These are phyloP conservation scores for Aromia moschata DNA, from an alignment of 2,888 invertebrate species.

Conservation along the genomic window DNA sequence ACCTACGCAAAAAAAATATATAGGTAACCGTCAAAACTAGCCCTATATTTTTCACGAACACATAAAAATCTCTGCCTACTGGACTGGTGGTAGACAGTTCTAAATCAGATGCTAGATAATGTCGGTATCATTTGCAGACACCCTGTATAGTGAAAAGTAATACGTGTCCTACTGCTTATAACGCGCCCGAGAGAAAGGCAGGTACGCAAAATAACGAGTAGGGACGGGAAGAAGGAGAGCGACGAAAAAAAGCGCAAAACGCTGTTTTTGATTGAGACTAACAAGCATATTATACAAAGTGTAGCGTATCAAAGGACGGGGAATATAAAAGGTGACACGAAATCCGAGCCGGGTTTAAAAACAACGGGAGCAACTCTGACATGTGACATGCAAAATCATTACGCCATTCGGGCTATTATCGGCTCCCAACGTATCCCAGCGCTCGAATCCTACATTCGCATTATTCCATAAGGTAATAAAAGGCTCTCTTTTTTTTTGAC, in stretches of 20 bases:
- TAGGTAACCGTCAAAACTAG: no score
- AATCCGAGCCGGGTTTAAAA: conserved; percentile 33
- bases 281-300: conserved; percentile 47
- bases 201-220: neutral
- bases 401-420: conserved; percentile 19
- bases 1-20: no score
- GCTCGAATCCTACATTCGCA: conserved; percentile 14
- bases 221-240: neutral
- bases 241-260: conserved; percentile 6
- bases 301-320: conserved; percentile 45
- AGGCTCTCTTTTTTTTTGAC: conserved; percentile 10
- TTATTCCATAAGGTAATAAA: conserved; percentile 16
- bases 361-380: conserved; percentile 22
- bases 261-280: conserved; percentile 32
- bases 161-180: no score
- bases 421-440: conserved; percentile 3
- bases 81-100: no score
- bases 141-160: neutral
- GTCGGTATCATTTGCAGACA: neutral
- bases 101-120: no score
- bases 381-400: conserved; percentile 28
- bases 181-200: no score
- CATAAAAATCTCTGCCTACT: no score
- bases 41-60: no score
- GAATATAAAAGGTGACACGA: conserved; percentile 42